Evolutionary conservation across 30 jellyfish, hydroid and myxozoan species (phyloP), one percentile per base, ranked within the genome.

Genomic region (Catostylus mosaicus): DNA sequence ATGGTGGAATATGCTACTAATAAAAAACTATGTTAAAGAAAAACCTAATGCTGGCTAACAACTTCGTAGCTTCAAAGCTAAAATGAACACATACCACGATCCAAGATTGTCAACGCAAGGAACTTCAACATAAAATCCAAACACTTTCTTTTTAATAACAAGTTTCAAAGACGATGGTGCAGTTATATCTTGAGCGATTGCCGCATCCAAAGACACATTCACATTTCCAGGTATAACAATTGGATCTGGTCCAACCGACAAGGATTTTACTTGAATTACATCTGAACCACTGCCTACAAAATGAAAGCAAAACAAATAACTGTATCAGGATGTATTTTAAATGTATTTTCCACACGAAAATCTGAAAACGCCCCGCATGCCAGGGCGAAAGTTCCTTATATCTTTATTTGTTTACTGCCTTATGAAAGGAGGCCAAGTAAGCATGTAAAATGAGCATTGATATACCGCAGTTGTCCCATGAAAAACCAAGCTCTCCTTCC

Each of bases 41-140:
- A n/a, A n/a, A n/a, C n/a, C n/a, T n/a, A n/a, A n/a, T n/a, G n/a
- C n/a, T n/a, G n/a, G n/a, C n/a, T n/a, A n/a, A n/a, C n/a, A n/a
- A n/a, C n/a, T n/a, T n/a, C n/a, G n/a, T n/a, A n/a, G n/a, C n/a
- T n/a, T n/a, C n/a, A n/a, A n/a, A n/a, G n/a, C n/a, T n/a, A n/a
- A n/a, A n/a, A n/a, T n/a, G 14, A 14, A 40, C 7, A 5, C 85
- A 2, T 80, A 91, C 98, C 98, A 91, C 0, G 98, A 91, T 19
- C 98, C 98, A 38, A 91, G 4, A 47, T 85, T 85, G 78, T 91
- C 96, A 59, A 91, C 78, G 51, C 98, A 91, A 20, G 98, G 98
- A 2, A 91, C 90, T 78, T 85, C 72, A 56, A 84, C 36, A 66
- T 22, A 86, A 38, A 73, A 38, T 1, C 96, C 96, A 78, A 86